Conservation (phyloP, 2,797 vertebrate species). For the Anolis apletophallus region DNA sequence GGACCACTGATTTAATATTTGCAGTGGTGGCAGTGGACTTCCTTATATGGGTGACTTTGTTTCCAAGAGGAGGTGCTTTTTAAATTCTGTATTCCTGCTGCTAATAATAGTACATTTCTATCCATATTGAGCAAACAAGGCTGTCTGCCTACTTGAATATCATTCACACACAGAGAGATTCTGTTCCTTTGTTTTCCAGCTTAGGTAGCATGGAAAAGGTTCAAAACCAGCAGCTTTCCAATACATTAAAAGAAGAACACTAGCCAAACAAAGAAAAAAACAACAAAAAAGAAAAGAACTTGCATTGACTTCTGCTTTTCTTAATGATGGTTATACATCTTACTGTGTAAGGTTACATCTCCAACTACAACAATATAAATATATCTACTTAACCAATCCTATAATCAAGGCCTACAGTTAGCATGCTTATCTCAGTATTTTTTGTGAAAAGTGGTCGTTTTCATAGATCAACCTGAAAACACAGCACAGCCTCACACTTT, state of each 20-base stretch:
- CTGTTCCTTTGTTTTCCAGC: background rate
- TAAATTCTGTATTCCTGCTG: background rate
- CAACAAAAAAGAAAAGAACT: too few relatives aligned
- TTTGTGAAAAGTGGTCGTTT: background rate
- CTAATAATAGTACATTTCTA: background rate
- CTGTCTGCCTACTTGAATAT: background rate
- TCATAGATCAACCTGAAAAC: background rate
- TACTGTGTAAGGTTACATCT: too few relatives aligned
- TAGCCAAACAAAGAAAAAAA: too few relatives aligned
- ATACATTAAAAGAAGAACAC: too few relatives aligned
- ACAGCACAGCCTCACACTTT: background rate
- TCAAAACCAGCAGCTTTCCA: too few relatives aligned
- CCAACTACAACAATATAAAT: too few relatives aligned
- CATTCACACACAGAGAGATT: background rate
- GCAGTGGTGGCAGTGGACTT: background rate
- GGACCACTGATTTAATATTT: background rate
- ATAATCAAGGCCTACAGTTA: too few relatives aligned
- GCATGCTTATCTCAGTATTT: too few relatives aligned
- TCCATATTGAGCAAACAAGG: background rate
- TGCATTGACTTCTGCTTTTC: too few relatives aligned
- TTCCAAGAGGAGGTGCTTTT: background rate
- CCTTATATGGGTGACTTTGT: background rate
- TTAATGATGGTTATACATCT: too few relatives aligned
- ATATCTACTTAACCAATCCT: too few relatives aligned
- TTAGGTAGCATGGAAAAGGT: background rate